phyloP scores from a whole-genome alignment of 2,797 vertebrate genomes.

The Arrhamphus sclerolepis region DNA sequence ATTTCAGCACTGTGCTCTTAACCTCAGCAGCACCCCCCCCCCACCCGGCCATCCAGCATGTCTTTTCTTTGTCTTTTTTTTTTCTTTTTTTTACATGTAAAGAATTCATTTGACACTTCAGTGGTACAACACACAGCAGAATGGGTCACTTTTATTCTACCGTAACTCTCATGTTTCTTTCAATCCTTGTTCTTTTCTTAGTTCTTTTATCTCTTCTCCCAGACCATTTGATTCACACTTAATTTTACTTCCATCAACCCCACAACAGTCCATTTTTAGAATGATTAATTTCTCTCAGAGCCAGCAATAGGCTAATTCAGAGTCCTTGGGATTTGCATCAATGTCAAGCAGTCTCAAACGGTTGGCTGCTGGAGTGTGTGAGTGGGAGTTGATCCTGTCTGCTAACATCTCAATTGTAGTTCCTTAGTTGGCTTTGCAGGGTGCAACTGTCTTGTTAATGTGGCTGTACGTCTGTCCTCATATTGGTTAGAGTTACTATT shows the following conservation, averaged over 20 bases:
- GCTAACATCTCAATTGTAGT: constrained; percentile 38
- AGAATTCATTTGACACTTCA: constrained; percentile 32
- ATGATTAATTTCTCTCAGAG: constrained; percentile 54
- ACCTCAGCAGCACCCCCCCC: constrained; percentile 15
- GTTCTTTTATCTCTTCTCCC: constrained; percentile 16
- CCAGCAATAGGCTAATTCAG: constrained; percentile 38
- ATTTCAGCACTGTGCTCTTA: constrained; percentile 39
- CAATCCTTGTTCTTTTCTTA: not conserved
- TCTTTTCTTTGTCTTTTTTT: constrained; percentile 51
- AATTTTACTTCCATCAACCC: constrained; percentile 39
- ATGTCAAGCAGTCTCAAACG: constrained; percentile 43
- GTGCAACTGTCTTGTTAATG: constrained; percentile 20
- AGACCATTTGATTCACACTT: constrained; percentile 49
- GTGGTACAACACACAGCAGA: constrained; percentile 29
- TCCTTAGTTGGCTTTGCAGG: constrained; percentile 17
- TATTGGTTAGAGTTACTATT: constrained; percentile 28
- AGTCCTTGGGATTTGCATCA: constrained; percentile 68
- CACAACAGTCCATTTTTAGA: constrained; percentile 45
- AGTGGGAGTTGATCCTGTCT: constrained; percentile 47
- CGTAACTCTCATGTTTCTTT: constrained; percentile 9
- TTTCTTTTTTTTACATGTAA: constrained; percentile 27
- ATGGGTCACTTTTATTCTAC: constrained; percentile 18
- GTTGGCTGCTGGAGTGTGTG: constrained; percentile 40
- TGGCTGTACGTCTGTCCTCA: constrained; percentile 13
- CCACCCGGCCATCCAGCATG: constrained; percentile 32